These are phyloP conservation scores for Dicyrtomina minuta DNA, from an alignment of 2,888 invertebrate genomes.

Conservation along the genomic window DNA sequence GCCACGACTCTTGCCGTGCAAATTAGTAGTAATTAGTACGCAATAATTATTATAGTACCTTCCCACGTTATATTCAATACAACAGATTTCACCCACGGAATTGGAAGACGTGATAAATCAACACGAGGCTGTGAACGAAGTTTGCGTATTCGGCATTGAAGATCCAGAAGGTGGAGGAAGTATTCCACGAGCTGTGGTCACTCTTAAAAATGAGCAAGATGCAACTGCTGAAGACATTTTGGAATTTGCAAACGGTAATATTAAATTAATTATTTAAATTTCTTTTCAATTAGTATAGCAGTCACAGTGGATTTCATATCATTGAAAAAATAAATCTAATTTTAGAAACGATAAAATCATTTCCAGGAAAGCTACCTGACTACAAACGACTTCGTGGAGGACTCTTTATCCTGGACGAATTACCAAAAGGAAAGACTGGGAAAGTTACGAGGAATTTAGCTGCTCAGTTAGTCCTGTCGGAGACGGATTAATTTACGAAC, in stretches of 20 bases:
- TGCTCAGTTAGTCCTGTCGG: background rate
- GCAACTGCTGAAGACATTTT: constrained; percentile 39
- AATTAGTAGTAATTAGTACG: too few species aligned
- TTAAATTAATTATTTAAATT: too few species aligned
- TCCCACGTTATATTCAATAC: background rate
- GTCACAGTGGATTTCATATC: too few species aligned
- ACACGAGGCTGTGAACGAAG: constrained; percentile 45
- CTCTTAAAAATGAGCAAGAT: constrained; percentile 8
- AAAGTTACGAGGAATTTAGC: constrained; percentile 28
- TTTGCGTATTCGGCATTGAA: constrained; percentile 46
- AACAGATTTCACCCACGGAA: constrained; percentile 50
- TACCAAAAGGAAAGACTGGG: constrained; percentile 34
- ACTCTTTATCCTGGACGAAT: constrained; percentile 24
- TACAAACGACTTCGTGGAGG: constrained; percentile 33
- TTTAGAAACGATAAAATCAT: too few species aligned
- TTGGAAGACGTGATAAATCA: constrained; percentile 44
- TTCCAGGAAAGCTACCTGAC: background rate
- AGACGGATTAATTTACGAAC: too few species aligned
- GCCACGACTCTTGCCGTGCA: too few species aligned
- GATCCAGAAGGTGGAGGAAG: constrained; percentile 49
- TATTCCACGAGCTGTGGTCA: constrained; percentile 47
- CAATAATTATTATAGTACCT: too few species aligned
- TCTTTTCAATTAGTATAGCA: too few species aligned
- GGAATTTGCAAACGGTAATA: constrained; percentile 13
- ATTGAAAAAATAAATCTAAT: too few species aligned